Conservation (phyloP, 2,113 vertebrate genomes). For the Aramus guarauna region DNA sequence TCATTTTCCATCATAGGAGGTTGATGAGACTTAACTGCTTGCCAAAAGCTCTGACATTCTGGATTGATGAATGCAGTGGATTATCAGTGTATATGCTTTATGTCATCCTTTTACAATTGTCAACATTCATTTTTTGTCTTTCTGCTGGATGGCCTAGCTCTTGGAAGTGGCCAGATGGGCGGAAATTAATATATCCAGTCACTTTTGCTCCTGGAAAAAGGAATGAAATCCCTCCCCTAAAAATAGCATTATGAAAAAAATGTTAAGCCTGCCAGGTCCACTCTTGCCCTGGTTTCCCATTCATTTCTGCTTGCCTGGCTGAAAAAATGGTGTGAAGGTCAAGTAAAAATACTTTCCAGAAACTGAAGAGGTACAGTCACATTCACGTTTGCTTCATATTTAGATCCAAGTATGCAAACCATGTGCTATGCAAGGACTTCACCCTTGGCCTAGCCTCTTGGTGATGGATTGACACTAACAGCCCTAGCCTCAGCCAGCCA, state of each 20-base stretch:
- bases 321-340: slow-evolving; percentile 10
- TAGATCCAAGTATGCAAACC: slow-evolving; percentile 14
- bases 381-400: neutral
- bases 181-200: neutral
- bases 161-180: neutral
- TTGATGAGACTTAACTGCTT: neutral
- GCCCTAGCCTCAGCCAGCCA: neutral
- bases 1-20: neutral
- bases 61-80: neutral
- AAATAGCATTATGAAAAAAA: slow-evolving; percentile 20
- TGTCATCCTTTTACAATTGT: neutral
- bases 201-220: slow-evolving; percentile 16
- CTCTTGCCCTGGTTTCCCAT: neutral
- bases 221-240: neutral
- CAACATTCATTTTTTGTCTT: neutral
- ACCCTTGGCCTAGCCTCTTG: neutral
- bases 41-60: slow-evolving; percentile 14
- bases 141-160: neutral
- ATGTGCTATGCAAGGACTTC: neutral
- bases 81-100: slow-evolving; percentile 6
- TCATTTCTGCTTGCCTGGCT: slow-evolving; percentile 14
- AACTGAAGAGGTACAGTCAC: neutral
- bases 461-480: neutral
- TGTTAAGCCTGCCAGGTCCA: neutral
- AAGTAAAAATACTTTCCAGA: slow-evolving; percentile 34